These are phyloP conservation scores for Patella pellucida DNA, from an alignment of 2,888 invertebrate species.

Conservation along the genomic window DNA sequence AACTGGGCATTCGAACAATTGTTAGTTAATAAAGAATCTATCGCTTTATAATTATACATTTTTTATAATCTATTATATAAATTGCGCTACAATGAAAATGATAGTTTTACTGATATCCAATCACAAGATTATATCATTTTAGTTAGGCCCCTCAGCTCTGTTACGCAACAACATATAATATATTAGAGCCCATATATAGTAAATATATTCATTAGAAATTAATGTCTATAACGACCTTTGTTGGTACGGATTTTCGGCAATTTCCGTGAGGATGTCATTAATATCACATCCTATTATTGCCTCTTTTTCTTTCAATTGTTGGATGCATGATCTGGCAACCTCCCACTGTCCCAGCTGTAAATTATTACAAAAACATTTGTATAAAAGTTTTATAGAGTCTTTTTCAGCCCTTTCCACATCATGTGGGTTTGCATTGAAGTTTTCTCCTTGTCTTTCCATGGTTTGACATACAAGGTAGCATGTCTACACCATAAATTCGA, in stretches of 20 bases:
- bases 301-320: slow-evolving; percentile 43
- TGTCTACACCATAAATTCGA: not conserved
- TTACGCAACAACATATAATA: too few relatives aligned
- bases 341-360: slow-evolving; percentile 67
- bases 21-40: too few relatives aligned
- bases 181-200: too few relatives aligned
- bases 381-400: slow-evolving; percentile 36
- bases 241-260: slow-evolving; percentile 55
- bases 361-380: slow-evolving; percentile 63
- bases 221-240: slow-evolving; percentile 49
- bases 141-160: too few relatives aligned
- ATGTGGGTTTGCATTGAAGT: slow-evolving; percentile 2
- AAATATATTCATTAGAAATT: not conserved
- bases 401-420: slow-evolving; percentile 27
- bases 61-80: too few relatives aligned
- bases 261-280: slow-evolving; percentile 46
- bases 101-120: too few relatives aligned
- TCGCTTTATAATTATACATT: too few relatives aligned
- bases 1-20: too few relatives aligned
- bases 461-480: not conserved
- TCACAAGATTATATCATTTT: too few relatives aligned
- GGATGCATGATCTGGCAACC: slow-evolving; percentile 55
- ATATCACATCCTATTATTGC: slow-evolving; percentile 34
- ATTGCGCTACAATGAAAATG: too few relatives aligned
- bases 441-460: slow-evolving; percentile 18